These are phyloP conservation scores for Dusona sp. DNA, from an alignment of 2,888 invertebrate genomes.

Conservation along the genomic window DNA sequence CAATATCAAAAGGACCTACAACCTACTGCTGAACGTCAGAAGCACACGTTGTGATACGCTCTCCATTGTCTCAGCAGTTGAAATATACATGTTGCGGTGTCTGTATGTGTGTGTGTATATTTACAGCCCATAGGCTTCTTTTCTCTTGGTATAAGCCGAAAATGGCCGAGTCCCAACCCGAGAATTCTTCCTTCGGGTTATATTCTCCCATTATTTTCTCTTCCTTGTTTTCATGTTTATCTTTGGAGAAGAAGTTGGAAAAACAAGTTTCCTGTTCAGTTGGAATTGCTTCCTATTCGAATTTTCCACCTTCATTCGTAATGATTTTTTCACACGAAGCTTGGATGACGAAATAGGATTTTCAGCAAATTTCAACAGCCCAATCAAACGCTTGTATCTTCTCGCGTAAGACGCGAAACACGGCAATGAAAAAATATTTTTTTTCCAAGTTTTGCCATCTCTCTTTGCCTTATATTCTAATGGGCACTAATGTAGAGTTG, in stretches of 20 bases:
- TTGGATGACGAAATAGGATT: neutral
- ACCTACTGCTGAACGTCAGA: too few species aligned
- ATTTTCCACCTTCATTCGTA: neutral
- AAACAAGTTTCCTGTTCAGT: slow-evolving; percentile 12
- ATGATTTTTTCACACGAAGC: neutral
- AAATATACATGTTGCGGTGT: too few species aligned
- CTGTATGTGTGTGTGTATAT: neutral
- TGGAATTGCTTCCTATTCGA: neutral
- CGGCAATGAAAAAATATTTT: neutral
- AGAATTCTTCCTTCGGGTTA: slow-evolving; percentile 28
- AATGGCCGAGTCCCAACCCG: slow-evolving; percentile 30
- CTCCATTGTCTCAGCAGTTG: neutral
- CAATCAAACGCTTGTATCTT: neutral
- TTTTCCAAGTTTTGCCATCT: neutral
- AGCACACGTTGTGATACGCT: neutral
- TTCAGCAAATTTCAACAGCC: neutral
- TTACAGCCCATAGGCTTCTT: neutral
- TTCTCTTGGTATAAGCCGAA: neutral
- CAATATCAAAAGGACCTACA: neutral
- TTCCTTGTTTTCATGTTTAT: slow-evolving; percentile 12
- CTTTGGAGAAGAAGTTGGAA: slow-evolving; percentile 8
- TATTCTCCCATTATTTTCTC: slow-evolving; percentile 2
- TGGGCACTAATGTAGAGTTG: neutral
- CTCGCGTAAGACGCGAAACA: neutral
- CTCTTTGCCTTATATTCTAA: neutral